Evolutionary conservation across 1,140 invertebrate species (phyloP).

Genomic region (Sycobia sp.): DNA sequence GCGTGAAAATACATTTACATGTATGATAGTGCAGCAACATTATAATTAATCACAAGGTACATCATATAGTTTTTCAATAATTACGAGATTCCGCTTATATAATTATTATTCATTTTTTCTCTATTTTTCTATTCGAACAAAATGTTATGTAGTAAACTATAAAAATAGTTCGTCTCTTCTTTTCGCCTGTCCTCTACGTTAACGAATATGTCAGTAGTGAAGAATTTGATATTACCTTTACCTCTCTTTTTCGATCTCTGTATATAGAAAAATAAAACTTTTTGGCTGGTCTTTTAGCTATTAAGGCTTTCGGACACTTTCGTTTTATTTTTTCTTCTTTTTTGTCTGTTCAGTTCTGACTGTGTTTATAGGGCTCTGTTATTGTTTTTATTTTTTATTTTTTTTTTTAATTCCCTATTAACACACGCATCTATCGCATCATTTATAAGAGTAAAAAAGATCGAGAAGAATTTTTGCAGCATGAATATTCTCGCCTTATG

Average conservation of each 20-base stretch:
- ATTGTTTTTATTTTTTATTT: neutral
- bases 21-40: neutral
- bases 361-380: neutral
- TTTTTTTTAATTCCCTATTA: neutral
- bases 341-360: neutral
- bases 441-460: conserved; percentile 18
- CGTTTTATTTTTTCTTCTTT: neutral
- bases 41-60: conserved; percentile 2
- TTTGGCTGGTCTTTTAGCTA: conserved; percentile 20
- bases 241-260: conserved; percentile 4
- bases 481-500: too few species aligned
- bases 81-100: neutral
- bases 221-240: conserved; percentile 20
- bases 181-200: conserved; percentile 5
- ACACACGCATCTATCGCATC: neutral
- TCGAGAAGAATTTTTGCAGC: neutral
- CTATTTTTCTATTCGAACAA: conserved; percentile 1
- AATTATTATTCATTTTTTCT: conserved; percentile 4
- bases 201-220: conserved; percentile 19
- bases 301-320: conserved; percentile 26
- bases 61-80: neutral
- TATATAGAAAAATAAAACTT: conserved; percentile 29
- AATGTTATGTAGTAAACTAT: conserved; percentile 24
- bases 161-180: conserved; percentile 33
- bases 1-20: conserved; percentile 13